Percentiles rank a stretch among this genome's conserved stretches.
Evolutionary conservation across 2,888 invertebrate genomes (phyloP).

Genomic region (Thymelicus sylvestris): DNA sequence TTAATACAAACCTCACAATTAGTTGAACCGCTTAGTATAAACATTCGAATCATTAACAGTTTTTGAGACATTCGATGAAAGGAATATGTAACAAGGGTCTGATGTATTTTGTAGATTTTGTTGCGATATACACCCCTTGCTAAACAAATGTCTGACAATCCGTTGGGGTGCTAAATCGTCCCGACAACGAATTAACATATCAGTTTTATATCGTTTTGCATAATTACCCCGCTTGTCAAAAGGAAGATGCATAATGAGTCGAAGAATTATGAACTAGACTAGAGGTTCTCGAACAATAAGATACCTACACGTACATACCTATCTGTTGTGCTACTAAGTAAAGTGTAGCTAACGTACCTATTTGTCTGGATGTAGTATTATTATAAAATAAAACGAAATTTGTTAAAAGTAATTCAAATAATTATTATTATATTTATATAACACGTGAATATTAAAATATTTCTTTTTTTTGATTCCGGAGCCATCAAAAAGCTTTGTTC

Average conservation of each 20-base stretch:
- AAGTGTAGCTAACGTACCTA: too few relatives aligned
- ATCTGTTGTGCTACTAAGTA: too few relatives aligned
- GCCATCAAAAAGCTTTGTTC: too few relatives aligned
- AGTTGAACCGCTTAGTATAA: conserved; percentile 50
- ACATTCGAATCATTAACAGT: conserved; percentile 58
- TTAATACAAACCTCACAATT: conserved; percentile 49
- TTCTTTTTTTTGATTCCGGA: too few relatives aligned
- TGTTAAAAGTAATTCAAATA: too few relatives aligned
- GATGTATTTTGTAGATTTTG: conserved; percentile 55
- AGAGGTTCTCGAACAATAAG: not conserved
- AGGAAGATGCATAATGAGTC: conserved; percentile 18
- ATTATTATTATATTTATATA: too few relatives aligned
- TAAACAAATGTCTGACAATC: conserved; percentile 66
- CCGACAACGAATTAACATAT: conserved; percentile 75
- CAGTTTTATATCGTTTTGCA: conserved; percentile 73
- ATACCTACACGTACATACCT: too few relatives aligned
- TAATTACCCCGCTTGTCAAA: conserved; percentile 54
- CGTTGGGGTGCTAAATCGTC: conserved; percentile 78
- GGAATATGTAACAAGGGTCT: conserved; percentile 52
- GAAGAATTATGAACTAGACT: conserved; percentile 11
- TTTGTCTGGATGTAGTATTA: too few relatives aligned
- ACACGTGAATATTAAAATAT: too few relatives aligned
- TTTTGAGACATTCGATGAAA: conserved; percentile 63
- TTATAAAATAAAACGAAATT: too few relatives aligned
- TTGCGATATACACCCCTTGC: conserved; percentile 63